Evolutionary conservation across 1,140 invertebrate species (phyloP).

Genomic region (Platorchestia sp.): DNA sequence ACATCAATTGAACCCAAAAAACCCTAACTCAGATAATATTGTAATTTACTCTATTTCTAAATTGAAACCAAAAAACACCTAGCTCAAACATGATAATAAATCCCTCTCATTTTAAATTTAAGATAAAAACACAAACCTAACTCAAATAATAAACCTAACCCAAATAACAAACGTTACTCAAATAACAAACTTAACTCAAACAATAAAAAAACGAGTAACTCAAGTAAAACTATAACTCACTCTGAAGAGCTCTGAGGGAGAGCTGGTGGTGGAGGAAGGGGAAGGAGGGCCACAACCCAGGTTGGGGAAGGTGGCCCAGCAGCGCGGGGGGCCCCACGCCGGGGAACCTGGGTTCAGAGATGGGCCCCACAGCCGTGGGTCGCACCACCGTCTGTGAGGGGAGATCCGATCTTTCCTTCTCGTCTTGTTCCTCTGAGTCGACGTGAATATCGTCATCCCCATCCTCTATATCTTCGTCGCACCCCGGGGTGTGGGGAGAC

Average conservation of each 20-base stretch:
- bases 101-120: no score
- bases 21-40: no score
- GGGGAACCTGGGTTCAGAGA: conserved; percentile 57
- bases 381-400: conserved; percentile 27
- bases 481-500: conserved; percentile 23
- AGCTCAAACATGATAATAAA: no score
- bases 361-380: conserved; percentile 56
- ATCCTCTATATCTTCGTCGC: conserved; percentile 53
- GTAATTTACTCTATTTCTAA: no score
- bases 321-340: not conserved
- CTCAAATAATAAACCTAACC: no score
- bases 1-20: no score
- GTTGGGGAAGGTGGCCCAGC: conserved; percentile 57
- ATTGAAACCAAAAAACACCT: no score
- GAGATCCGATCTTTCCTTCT: conserved; percentile 43
- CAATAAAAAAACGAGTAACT: no score
- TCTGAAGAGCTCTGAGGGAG: conserved; percentile 64
- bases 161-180: no score
- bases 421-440: conserved; percentile 64
- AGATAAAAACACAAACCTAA: no score
- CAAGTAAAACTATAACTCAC: conserved; percentile 57
- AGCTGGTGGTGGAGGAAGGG: conserved; percentile 67
- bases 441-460: conserved; percentile 59
- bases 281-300: conserved; percentile 63
- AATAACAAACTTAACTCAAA: no score